Evolutionary conservation across 2,113 vertebrate species (phyloP).

Genomic region (Xenotilapia longispinis): DNA sequence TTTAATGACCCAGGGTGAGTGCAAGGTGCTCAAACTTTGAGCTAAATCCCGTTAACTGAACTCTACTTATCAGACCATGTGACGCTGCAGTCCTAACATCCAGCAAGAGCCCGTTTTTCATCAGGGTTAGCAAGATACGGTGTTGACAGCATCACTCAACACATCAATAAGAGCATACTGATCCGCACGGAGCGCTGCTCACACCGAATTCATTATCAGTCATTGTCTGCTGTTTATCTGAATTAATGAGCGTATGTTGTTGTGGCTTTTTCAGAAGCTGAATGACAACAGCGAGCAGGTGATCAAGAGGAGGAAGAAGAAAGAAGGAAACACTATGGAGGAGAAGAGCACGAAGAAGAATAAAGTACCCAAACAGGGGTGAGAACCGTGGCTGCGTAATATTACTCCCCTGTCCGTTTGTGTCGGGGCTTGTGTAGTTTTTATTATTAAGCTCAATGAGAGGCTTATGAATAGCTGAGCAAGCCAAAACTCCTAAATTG

Average conservation of each 20-base stretch:
- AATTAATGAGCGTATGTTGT: background rate
- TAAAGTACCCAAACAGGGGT: slow-evolving; percentile 88
- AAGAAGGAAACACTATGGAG: slow-evolving; percentile 82
- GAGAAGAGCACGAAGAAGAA: slow-evolving; percentile 86
- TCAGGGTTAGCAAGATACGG: background rate
- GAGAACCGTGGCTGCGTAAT: background rate
- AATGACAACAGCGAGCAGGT: slow-evolving; percentile 78
- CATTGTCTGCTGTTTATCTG: background rate
- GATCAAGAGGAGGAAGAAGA: slow-evolving; percentile 87
- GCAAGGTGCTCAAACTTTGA: background rate
- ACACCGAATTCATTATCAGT: background rate
- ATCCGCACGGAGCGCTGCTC: background rate
- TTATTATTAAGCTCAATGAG: background rate
- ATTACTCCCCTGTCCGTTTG: background rate
- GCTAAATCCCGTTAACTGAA: background rate
- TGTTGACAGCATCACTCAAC: background rate
- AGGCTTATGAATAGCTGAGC: background rate
- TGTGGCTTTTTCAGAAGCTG: slow-evolving; percentile 64
- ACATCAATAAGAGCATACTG: background rate
- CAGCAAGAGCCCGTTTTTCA: background rate
- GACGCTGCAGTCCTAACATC: background rate
- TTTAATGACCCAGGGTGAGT: background rate
- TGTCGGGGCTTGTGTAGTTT: background rate
- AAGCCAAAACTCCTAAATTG: background rate
- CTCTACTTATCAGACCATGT: background rate